These are phyloP conservation scores for Sarcophilus harrisii DNA, from an alignment of 2,797 vertebrate species.

Conservation along the genomic window DNA sequence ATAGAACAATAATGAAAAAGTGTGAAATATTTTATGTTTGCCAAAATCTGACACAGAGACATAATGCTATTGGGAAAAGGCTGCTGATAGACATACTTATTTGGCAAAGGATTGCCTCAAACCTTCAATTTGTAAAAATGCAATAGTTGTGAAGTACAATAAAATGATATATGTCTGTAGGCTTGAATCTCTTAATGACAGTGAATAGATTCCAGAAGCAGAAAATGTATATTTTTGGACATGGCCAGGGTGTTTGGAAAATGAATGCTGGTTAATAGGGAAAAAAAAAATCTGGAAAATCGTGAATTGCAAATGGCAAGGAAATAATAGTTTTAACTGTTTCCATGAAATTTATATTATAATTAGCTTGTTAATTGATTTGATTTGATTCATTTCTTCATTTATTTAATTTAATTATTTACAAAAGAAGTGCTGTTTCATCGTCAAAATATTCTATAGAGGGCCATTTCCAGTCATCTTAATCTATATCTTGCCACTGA, in stretches of 20 bases:
- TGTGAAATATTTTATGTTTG: neutral
- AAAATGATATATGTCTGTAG: neutral
- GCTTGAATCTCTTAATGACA: neutral
- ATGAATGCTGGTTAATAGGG: neutral
- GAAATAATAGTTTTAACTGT: neutral
- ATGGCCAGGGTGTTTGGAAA: neutral
- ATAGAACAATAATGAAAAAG: neutral
- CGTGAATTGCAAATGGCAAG: neutral
- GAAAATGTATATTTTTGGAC: neutral
- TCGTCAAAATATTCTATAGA: neutral
- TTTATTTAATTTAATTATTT: neutral
- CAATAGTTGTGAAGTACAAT: neutral
- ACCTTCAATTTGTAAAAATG: neutral
- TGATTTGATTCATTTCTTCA: neutral
- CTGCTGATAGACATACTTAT: neutral
- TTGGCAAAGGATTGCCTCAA: neutral
- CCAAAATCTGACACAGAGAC: neutral
- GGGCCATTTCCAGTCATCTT: too few species aligned
- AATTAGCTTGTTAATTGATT: neutral
- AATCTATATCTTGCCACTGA: too few species aligned
- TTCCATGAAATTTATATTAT: constrained; percentile 12
- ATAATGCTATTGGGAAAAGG: neutral
- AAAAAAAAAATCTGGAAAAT: neutral
- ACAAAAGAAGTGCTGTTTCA: neutral
- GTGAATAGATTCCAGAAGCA: neutral